These are phyloP conservation scores for Thalassoma bifasciatum DNA, from an alignment of 2,113 vertebrate genomes.

Conservation along the genomic window DNA sequence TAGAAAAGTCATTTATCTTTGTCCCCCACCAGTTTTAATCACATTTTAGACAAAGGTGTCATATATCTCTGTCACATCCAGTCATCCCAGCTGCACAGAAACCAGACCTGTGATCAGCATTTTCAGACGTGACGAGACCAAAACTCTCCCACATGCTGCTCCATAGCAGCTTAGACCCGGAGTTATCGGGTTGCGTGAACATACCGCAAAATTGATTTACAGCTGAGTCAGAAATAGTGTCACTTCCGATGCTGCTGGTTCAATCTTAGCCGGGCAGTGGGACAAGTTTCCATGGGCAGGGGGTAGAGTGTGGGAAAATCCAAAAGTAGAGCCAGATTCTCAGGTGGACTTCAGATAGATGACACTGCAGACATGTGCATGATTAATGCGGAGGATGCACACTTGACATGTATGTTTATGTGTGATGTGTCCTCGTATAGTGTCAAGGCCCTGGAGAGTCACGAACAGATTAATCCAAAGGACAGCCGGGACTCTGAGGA, in stretches of 20 bases:
- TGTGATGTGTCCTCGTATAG: slow-evolving; percentile 11
- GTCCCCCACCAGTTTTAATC: neutral
- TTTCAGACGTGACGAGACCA: slow-evolving; percentile 40
- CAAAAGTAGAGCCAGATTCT: slow-evolving; percentile 56
- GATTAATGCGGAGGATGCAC: neutral
- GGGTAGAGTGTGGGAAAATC: slow-evolving; percentile 47
- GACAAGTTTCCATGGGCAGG: slow-evolving; percentile 36
- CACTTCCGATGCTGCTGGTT: slow-evolving; percentile 47
- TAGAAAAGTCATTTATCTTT: neutral
- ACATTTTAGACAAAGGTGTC: slow-evolving; percentile 1
- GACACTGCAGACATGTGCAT: slow-evolving; percentile 14
- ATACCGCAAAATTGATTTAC: slow-evolving; percentile 54
- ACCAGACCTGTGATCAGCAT: slow-evolving; percentile 8
- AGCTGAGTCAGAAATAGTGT: slow-evolving; percentile 59
- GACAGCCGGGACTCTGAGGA: slow-evolving; percentile 72
- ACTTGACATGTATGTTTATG: slow-evolving; percentile 18
- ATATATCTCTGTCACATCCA: no score
- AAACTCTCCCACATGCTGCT: neutral
- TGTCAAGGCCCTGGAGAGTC: slow-evolving; percentile 39
- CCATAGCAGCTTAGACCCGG: slow-evolving; percentile 26
- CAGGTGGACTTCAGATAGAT: slow-evolving; percentile 25
- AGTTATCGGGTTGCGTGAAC: slow-evolving; percentile 43
- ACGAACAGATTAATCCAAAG: slow-evolving; percentile 66
- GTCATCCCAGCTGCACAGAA: neutral
- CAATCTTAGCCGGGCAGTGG: slow-evolving; percentile 17